Base-by-base conservation (phyloP, 2,888 invertebrate species). In the Spilarctia lutea region DNA sequence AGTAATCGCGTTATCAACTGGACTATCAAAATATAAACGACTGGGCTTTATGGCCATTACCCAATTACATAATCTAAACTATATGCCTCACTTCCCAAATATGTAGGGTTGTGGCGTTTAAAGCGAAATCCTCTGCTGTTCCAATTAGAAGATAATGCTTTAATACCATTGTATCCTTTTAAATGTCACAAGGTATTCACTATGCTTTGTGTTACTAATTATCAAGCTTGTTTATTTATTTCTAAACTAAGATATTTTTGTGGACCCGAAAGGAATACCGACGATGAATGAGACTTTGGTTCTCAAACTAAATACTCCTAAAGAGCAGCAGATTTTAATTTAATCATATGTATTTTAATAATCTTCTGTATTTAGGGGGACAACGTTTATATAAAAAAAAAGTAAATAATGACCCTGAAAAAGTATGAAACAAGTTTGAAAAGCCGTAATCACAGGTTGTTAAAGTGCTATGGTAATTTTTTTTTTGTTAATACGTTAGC, bases 1-100 rank as follows among this genome's bases (percentile, higher is more conserved):
- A 73, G 77, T 85, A 84, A 84, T 82, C 80, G 79, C 72, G 74
- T 79, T 85, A 85, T 83, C 80, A 79, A 81, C 79, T 79, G 75
- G 80, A 80, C 80, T 84, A 86, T 78, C 78, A 72, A 68, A 70
- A 75, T 79, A 81, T 79, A 85, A 73, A 78, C 75, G 70, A 73
- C 81, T 76, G 73, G 65, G 67, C 68, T 66, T 76, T 76, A 79
- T 78, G 65, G 77, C 72, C 81, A 83, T 83, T 85, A 82, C 73
- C 79, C 81, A 82, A 85, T 83, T 79, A 78, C 70, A 80, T 83
- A 79, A 85, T 81, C 77, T 84, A 72, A 80, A 78, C 79, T 79
- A 75, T 75, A 33, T 63, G 83, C 65, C 63, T 67, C 60, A 68
- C 79, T 80, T 85, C 73, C 70, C 39, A 72, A 85, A 82, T 81